Base-by-base conservation (phyloP, 2,797 vertebrate genomes). In the Phataginus tricuspis region DNA sequence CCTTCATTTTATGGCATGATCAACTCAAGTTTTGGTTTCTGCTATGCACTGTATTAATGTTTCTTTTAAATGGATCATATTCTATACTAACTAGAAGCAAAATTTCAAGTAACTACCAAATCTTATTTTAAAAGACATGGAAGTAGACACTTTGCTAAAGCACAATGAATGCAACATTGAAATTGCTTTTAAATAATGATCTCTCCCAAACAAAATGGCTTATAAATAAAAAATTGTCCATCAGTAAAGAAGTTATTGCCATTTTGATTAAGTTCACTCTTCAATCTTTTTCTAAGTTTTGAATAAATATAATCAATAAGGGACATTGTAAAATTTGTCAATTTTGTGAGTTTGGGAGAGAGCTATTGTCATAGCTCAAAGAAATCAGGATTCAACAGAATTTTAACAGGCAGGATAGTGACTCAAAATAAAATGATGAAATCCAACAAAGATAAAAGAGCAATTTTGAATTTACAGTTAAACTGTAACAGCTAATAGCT, bases 341-440 rank as follows among this genome's bases (percentile, higher is more conserved):
- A 18, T 78, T 31, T 75, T 55, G 80, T 75, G 75, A 90, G 29
- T 78, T 78, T 39, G 34, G 34, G 51, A 89, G 57, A 68, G 19
- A 83, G 25, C 19, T 49, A 49, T 82, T 55, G 77, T 7, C 7
- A 78, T 0, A 29, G 39, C 31, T 84, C 23, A 53, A 83, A 84
- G 95, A 63, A 66, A 77, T 64, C 23, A 51, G 82, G 55, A 93
- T 59, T 93, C 61, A 91, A 84, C 92, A 71, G 23, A 77, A 92
- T 68, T 95, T 51, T 93, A 10, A 77, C 25, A 66, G 57, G 15
- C 18, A 78, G 14, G 21, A 51, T 12, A 78, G 16, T 45, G 19
- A 51, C 18, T 57, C 13, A 89, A 96, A 90, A 75, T 90, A 87
- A 95, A 61, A 2, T 45, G 27, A 79, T 74, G 45, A 82, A 86